These are phyloP conservation scores for Malurus leucopterus DNA, from an alignment of 2,797 vertebrate genomes.

Conservation along the genomic window DNA sequence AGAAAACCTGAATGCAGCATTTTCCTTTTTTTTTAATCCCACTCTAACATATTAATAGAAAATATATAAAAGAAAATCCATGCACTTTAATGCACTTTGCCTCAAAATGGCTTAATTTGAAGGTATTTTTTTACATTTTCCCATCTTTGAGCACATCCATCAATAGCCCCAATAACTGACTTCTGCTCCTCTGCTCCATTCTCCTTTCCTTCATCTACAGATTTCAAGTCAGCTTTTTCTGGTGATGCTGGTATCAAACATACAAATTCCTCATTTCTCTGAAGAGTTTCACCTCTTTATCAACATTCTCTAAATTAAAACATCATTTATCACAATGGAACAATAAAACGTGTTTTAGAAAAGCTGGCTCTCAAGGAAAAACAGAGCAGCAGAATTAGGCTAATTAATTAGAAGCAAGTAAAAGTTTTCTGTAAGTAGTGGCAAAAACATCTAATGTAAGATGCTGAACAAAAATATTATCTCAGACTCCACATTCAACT, in stretches of 20 bases:
- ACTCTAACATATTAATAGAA: neutral
- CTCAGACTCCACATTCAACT: neutral
- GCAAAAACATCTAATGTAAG: neutral
- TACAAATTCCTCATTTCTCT: neutral
- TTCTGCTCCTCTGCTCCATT: neutral
- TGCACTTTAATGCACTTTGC: neutral
- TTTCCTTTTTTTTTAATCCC: neutral
- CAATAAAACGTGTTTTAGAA: neutral
- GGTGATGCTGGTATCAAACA: neutral
- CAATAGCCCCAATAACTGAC: accelerated
- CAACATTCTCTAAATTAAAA: neutral
- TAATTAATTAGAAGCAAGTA: neutral
- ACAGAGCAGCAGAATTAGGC: neutral
- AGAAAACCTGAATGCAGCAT: neutral
- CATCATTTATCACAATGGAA: neutral
- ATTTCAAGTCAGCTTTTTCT: neutral
- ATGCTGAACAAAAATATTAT: neutral
- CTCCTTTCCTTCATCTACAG: neutral
- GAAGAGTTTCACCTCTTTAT: neutral
- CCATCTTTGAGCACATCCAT: neutral
- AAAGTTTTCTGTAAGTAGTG: neutral
- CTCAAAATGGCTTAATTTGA: neutral
- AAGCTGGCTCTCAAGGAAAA: neutral
- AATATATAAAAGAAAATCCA: neutral
- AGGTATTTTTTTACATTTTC: neutral